Percentiles rank a stretch among this genome's conserved stretches.
These are phyloP conservation scores for Magallana gigas DNA, from an alignment of 1,140 invertebrate species.

Conservation along the genomic window DNA sequence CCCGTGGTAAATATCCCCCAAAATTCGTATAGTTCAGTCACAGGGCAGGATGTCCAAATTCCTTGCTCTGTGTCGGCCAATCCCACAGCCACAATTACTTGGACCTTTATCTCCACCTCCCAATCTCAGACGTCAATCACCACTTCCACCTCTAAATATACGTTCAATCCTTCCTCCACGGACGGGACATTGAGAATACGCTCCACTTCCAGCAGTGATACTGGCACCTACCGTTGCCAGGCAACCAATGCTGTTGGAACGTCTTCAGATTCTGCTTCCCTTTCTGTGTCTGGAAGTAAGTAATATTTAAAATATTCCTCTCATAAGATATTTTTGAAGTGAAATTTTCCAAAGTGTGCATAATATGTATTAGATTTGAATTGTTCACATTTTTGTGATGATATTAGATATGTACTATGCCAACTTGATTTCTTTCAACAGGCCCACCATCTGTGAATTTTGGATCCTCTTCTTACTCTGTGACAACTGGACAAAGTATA, in stretches of 20 bases:
- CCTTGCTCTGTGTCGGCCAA: slow-evolving; percentile 43
- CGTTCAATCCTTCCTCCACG: neutral
- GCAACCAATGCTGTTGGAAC: slow-evolving; percentile 49
- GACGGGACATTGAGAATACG: slow-evolving; percentile 40
- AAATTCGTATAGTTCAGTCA: slow-evolving; percentile 39
- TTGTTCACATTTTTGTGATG: too few relatives aligned
- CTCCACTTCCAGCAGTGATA: slow-evolving; percentile 26
- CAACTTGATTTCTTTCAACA: slow-evolving; percentile 4
- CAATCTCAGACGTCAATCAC: slow-evolving; percentile 29
- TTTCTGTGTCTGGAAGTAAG: slow-evolving; percentile 32
- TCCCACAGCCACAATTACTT: slow-evolving; percentile 13
- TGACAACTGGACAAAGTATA: slow-evolving; percentile 34
- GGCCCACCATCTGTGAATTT: slow-evolving; percentile 48
- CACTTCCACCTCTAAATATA: neutral
- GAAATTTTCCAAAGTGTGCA: too few relatives aligned
- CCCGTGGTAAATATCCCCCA: slow-evolving; percentile 46
- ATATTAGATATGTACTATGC: too few relatives aligned
- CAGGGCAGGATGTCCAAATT: slow-evolving; percentile 35
- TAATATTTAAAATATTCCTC: neutral
- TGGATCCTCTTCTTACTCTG: slow-evolving; percentile 41
- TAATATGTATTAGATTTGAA: too few relatives aligned
- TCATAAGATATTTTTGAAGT: too few relatives aligned
- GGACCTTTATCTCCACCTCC: slow-evolving; percentile 32
- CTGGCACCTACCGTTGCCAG: slow-evolving; percentile 40
- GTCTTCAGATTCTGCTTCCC: neutral